Evolutionary conservation across 2,113 vertebrate species (phyloP), one percentile per base, ranked within the genome.

Genomic region (Alethe diademata): DNA sequence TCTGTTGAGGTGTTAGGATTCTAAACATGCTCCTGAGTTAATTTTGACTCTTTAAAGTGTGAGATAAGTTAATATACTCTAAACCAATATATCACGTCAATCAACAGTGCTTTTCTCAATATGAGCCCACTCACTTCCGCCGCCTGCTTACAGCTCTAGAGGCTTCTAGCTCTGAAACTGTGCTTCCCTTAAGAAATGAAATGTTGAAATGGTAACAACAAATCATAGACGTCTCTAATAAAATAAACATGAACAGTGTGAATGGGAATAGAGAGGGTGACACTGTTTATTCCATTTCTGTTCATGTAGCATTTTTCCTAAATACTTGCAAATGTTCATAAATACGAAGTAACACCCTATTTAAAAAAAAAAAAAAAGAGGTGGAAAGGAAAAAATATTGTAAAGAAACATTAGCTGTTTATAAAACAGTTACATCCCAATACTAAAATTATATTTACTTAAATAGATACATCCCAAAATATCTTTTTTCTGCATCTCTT

Each of bases 31-130:
- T 84, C 81, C 71, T 88, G 91, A 97, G 88, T 92, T 96, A 96
- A 96, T 92, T 95, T 95, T 96, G 96, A 94, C 66, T 88, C 96
- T 94, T 79, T 92, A 94, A 94, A 84, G 92, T 92, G 93, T 95
- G 86, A 96, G 90, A 85, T 95, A 96, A 97, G 97, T 58, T 92
- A 95, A 96, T 87, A 96, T 69, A 65, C 92, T 95, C 90, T 90
- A 88, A 96, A 70, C 50, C 90, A 97, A 88, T 72, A 40, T 53
- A 96, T 42, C 81, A 50, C 94, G 90, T 94, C 96, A 97, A 56
- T 97, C 96, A 97, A n/a, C 72, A 58, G 56, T 73, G 74, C 78
- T 96, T 97, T 94, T 92, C 94, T 97, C 87, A 93, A 69, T 75
- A 92, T 65, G 82, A 78, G n/a, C 94, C 93, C 61, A 83, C 96